Evolutionary conservation across 1,140 invertebrate genomes (phyloP).

Genomic region (Drosophila melanica): DNA sequence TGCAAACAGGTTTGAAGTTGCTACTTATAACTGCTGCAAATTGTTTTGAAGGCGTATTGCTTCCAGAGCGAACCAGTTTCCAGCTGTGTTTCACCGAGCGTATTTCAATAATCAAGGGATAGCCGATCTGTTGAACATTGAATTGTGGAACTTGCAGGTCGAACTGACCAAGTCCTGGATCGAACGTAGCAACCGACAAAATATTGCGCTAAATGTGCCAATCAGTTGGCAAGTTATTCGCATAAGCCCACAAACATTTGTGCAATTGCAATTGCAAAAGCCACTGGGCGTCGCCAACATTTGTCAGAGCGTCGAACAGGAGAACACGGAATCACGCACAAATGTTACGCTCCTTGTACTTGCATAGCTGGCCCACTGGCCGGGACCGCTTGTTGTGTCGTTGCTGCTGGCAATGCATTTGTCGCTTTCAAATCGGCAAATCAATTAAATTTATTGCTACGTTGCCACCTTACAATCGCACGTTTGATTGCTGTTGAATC

Average conservation of each 20-base stretch:
- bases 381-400: too few species aligned
- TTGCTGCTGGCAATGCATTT: slow-evolving; percentile 6
- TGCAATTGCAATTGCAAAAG: slow-evolving; percentile 36
- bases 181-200: too few species aligned
- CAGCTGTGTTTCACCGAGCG: slow-evolving; percentile 57
- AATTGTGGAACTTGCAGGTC: slow-evolving; percentile 30
- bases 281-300: slow-evolving; percentile 59
- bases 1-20: slow-evolving; percentile 17
- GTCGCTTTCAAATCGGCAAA: slow-evolving; percentile 60
- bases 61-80: slow-evolving; percentile 64
- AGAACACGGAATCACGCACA: not conserved
- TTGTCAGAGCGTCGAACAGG: slow-evolving; percentile 57
- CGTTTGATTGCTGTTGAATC: slow-evolving; percentile 60
- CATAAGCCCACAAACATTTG: slow-evolving; percentile 14
- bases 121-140: slow-evolving; percentile 75
- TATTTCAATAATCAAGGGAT: slow-evolving; percentile 76
- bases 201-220: too few species aligned
- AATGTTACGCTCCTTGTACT: slow-evolving; percentile 8
- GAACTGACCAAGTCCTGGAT: too few species aligned
- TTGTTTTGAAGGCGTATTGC: slow-evolving; percentile 3
- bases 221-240: slow-evolving; percentile 47
- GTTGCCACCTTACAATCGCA: slow-evolving; percentile 61
- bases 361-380: slow-evolving; percentile 72
- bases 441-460: slow-evolving; percentile 74
- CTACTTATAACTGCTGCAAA: slow-evolving; percentile 28